Evolutionary conservation across 1,140 invertebrate species (phyloP).

Genomic region (Laupala kohalensis): DNA sequence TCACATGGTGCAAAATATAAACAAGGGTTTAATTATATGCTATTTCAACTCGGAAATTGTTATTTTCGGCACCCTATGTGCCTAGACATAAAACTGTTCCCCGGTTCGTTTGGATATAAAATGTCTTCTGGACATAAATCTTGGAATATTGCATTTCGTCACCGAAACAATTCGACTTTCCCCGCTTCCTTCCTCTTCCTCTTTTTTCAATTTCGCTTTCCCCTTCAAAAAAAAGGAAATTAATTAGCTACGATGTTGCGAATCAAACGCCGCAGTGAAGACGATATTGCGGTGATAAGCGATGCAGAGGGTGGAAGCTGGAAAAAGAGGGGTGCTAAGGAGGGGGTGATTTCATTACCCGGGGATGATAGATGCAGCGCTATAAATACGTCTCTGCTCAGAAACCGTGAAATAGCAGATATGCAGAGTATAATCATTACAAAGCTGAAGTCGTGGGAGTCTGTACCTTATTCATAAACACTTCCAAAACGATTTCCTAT

Average conservation of each 20-base stretch:
- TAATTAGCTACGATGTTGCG: background rate
- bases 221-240: background rate
- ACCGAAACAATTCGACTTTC: background rate
- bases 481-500: too few species aligned
- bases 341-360: background rate
- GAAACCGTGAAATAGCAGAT: background rate
- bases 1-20: too few species aligned
- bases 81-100: background rate
- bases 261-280: background rate
- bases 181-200: background rate
- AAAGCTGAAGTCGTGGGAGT: too few species aligned
- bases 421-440: too few species aligned
- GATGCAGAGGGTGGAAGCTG: background rate
- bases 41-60: background rate
- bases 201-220: background rate
- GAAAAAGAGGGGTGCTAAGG: background rate
- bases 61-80: background rate
- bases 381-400: background rate
- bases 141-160: background rate
- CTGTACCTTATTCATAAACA: too few species aligned
- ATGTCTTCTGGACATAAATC: background rate
- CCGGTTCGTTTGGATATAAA: background rate
- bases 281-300: background rate
- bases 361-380: background rate
- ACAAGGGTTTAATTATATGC: background rate